Base-by-base conservation (phyloP, 2,888 invertebrate species). In the Philhelius pedissequus region DNA sequence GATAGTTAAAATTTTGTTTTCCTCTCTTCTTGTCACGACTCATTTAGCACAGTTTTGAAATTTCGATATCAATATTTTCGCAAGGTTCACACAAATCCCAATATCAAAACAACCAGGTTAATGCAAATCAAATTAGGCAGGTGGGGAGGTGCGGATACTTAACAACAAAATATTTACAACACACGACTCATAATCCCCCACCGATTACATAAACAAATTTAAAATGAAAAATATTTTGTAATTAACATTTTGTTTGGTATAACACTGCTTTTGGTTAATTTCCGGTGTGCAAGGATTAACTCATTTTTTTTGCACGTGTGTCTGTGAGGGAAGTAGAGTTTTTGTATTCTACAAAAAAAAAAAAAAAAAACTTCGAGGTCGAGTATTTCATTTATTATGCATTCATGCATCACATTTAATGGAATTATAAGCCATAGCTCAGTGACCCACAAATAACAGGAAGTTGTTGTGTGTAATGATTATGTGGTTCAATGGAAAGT, bases 261-360 rank as follows among this genome's bases (percentile, higher is more conserved):
- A 73, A 83, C 78, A 73, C 78, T 64, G 82, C 50, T 69, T 69
- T 74, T 38, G 82, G 78, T 83, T 83, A 83, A 83, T 83, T 78
- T 83, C 82, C 82, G 82, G 62, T 64, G 54, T 50, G 30, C 58
- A 69, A 69, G 73, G 69, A 74, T 83, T 69, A 78, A 74, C 22
- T 70, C 43, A 11, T 8, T 25, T 30, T 66, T 43, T 15, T 25
- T 13, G n/a, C n/a, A n/a, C n/a, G n/a, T n/a, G n/a, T 32, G 32
- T 54, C 0, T 5, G 0, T 18, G n/a, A n/a, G n/a, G n/a, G n/a
- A n/a, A n/a, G n/a, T n/a, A n/a, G n/a, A n/a, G n/a, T n/a, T n/a
- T n/a, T n/a, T n/a, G n/a, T n/a, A n/a, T n/a, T n/a, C n/a, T n/a
- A n/a, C n/a, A n/a, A n/a, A n/a, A n/a, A n/a, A n/a, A n/a, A n/a